These are phyloP conservation scores for Eucera pruinosa DNA, from an alignment of 2,888 invertebrate genomes.

Conservation along the genomic window DNA sequence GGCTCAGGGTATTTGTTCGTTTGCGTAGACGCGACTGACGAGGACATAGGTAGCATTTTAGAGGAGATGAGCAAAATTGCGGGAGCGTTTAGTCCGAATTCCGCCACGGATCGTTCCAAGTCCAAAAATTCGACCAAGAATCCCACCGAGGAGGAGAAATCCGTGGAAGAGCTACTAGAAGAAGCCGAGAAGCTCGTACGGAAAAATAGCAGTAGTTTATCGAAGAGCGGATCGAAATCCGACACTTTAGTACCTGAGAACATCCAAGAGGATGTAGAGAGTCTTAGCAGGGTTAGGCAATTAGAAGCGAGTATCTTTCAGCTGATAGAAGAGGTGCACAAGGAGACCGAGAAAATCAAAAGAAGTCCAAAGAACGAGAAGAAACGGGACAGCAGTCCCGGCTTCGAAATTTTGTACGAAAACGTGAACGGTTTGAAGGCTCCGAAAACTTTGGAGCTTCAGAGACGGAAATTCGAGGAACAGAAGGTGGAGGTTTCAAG, in stretches of 20 bases:
- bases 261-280: slow-evolving; percentile 59
- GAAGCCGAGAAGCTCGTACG: slow-evolving; percentile 81
- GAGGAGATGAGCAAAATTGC: slow-evolving; percentile 83
- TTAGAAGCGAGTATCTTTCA: slow-evolving; percentile 81
- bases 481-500: slow-evolving; percentile 80
- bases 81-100: slow-evolving; percentile 77
- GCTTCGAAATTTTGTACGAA: slow-evolving; percentile 74
- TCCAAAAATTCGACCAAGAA: slow-evolving; percentile 73
- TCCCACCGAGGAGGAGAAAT: slow-evolving; percentile 78
- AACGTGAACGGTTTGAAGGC: slow-evolving; percentile 71
- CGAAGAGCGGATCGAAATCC: slow-evolving; percentile 76
- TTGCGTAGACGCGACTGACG: slow-evolving; percentile 80
- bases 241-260: slow-evolving; percentile 76
- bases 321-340: slow-evolving; percentile 79
- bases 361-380: slow-evolving; percentile 76
- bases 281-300: slow-evolving; percentile 70
- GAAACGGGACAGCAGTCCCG: slow-evolving; percentile 70
- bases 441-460: slow-evolving; percentile 74
- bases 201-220: slow-evolving; percentile 76
- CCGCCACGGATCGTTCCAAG: slow-evolving; percentile 74
- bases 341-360: slow-evolving; percentile 77
- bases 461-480: slow-evolving; percentile 79
- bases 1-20: slow-evolving; percentile 5
- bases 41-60: slow-evolving; percentile 81
- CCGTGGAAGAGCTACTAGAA: slow-evolving; percentile 81